phyloP scores from a whole-genome alignment of 2,888 invertebrate species.

The Cenopis cana region DNA sequence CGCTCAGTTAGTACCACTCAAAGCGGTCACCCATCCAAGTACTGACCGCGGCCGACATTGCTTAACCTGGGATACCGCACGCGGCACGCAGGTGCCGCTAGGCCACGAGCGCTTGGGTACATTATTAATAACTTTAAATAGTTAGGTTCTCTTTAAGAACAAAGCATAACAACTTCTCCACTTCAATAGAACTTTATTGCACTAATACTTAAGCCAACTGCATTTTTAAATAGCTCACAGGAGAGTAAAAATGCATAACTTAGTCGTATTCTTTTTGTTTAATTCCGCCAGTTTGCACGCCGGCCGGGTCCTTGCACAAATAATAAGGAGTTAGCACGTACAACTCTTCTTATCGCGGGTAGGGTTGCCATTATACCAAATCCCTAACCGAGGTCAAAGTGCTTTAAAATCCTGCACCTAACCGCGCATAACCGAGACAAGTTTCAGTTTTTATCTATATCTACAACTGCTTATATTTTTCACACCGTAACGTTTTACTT shows the following conservation, averaged over 20 bases:
- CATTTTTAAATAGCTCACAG: conserved; percentile 56
- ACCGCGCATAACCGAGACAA: conserved; percentile 41
- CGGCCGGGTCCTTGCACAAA: conserved; percentile 58
- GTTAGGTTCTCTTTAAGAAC: background rate
- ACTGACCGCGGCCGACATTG: too few relatives aligned
- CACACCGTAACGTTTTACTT: conserved; percentile 10
- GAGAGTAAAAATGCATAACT: conserved; percentile 66
- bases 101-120: too few relatives aligned
- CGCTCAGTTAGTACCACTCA: too few relatives aligned
- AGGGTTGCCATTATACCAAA: conserved; percentile 44
- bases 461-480: conserved; percentile 39
- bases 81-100: too few relatives aligned
- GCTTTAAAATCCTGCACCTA: conserved; percentile 42
- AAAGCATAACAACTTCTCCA: conserved; percentile 8
- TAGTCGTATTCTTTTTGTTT: conserved; percentile 54
- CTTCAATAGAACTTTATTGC: conserved; percentile 26
- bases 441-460: conserved; percentile 41
- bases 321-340: conserved; percentile 66
- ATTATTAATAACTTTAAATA: too few relatives aligned
- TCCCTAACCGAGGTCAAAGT: conserved; percentile 44
- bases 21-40: too few relatives aligned
- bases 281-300: conserved; percentile 59
- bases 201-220: conserved; percentile 30
- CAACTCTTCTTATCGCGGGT: conserved; percentile 62
- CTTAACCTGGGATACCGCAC: too few relatives aligned